Evolutionary conservation across 53 echinoderm and acorn worm genomes (phyloP).

Genomic region (Antedon mediterranea): DNA sequence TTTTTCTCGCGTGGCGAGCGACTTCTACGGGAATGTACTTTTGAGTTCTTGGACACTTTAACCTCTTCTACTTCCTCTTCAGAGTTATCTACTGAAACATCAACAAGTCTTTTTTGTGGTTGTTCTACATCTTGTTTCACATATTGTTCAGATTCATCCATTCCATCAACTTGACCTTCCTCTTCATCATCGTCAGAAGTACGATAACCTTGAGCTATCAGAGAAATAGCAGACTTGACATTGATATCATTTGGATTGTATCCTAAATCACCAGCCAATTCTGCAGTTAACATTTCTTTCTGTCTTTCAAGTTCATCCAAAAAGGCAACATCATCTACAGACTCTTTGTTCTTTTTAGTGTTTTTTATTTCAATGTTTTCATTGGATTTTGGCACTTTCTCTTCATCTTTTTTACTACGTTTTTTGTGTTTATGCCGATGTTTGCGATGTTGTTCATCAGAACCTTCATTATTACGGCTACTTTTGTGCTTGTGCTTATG

Average conservation of each 20-base stretch:
- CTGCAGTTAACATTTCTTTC: conserved; percentile 69
- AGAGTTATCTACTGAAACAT: background rate
- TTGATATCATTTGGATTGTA: conserved; percentile 29
- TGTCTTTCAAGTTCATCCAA: conserved; percentile 84
- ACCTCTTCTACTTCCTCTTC: background rate
- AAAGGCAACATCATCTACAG: conserved; percentile 22
- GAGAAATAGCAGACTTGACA: conserved; percentile 48
- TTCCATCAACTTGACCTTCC: conserved; percentile 33
- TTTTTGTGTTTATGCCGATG: conserved; percentile 27
- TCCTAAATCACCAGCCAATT: conserved; percentile 50
- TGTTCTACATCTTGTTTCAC: background rate
- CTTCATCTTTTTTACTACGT: background rate
- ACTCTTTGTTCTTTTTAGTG: conserved; percentile 27
- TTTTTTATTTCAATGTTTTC: conserved; percentile 10
- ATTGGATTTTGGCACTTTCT: background rate
- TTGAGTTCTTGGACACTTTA: background rate
- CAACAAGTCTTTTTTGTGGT: background rate
- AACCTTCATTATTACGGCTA: background rate
- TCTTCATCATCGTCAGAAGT: conserved; percentile 26
- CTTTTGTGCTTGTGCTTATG: background rate
- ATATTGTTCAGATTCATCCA: background rate
- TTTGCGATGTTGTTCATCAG: conserved; percentile 10
- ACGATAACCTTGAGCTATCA: conserved; percentile 47
- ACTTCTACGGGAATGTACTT: background rate
- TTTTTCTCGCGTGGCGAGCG: conserved; percentile 1